phyloP scores from a whole-genome alignment of 2,888 invertebrate species.

The Pyrocoelia pectoralis region DNA sequence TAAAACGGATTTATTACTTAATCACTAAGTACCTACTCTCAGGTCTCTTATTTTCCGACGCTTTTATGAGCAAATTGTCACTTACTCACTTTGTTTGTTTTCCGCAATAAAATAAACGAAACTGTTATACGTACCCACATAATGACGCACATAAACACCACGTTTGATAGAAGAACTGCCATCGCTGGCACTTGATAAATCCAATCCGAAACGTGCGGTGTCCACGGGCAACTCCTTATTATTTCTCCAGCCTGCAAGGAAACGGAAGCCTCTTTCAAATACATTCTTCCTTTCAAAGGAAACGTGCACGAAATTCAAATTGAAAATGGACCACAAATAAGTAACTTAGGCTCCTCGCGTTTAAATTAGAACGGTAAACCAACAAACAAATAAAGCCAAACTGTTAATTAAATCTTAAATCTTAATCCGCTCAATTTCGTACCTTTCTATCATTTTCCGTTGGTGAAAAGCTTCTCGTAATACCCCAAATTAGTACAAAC shows the following conservation, averaged over 20 bases:
- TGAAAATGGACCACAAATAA: too few species aligned
- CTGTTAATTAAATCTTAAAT: too few species aligned
- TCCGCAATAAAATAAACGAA: too few species aligned
- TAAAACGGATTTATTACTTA: not conserved
- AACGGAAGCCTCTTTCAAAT: not conserved
- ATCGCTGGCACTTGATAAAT: conserved; percentile 86
- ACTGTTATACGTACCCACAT: conserved; percentile 71
- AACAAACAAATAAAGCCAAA: too few species aligned
- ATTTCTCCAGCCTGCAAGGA: conserved; percentile 25
- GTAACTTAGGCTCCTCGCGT: too few species aligned
- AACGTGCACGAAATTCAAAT: too few species aligned
- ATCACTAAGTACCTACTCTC: too few species aligned
- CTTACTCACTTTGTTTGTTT: too few species aligned
- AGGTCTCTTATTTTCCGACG: too few species aligned
- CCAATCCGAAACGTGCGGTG: conserved; percentile 83
- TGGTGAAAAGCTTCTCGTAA: conserved; percentile 58
- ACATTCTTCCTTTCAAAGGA: not conserved
- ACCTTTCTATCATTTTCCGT: conserved; percentile 46
- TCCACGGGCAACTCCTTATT: conserved; percentile 69
- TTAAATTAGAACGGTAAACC: too few species aligned
- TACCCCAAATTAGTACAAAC: conserved; percentile 63
- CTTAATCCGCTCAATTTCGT: too few species aligned
- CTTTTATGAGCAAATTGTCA: too few species aligned
- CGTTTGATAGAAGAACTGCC: conserved; percentile 79
- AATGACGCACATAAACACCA: conserved; percentile 79